Evolutionary conservation across 2,113 vertebrate species (phyloP).

Genomic region (Synodontis membranacea): DNA sequence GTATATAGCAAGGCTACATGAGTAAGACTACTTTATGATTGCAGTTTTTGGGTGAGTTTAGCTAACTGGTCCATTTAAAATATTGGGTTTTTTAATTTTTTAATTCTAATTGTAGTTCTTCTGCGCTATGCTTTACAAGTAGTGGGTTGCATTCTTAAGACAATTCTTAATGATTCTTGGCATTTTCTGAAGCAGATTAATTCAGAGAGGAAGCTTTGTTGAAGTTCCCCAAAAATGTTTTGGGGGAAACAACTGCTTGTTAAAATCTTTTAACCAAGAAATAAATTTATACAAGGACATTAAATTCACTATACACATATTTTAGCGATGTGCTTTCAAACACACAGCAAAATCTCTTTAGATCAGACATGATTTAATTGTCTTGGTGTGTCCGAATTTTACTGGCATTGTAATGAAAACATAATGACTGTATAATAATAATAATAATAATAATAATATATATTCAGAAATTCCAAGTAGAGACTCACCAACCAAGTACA

Average conservation of each 20-base stretch:
- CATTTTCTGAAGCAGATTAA: no score
- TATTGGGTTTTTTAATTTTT: background rate
- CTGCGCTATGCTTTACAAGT: background rate
- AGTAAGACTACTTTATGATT: background rate
- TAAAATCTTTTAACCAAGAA: background rate
- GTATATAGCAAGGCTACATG: background rate
- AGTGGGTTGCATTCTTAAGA: background rate
- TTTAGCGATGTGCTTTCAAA: background rate
- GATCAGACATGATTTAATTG: background rate
- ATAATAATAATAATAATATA: background rate
- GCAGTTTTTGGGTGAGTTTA: background rate
- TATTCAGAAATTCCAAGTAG: background rate
- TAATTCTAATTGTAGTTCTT: background rate
- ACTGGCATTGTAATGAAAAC: background rate
- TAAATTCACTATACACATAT: background rate
- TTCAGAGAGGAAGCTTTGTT: background rate
- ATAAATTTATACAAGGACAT: background rate
- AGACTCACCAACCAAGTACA: slow-evolving; percentile 62
- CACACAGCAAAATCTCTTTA: background rate
- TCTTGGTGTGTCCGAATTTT: background rate
- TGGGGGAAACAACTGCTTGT: no score
- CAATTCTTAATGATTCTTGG: background rate
- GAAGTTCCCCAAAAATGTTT: no score
- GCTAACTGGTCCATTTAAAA: background rate
- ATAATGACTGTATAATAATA: background rate